Evolutionary conservation across 2,113 vertebrate species (phyloP).

Genomic region (Dascyllus trimaculatus): DNA sequence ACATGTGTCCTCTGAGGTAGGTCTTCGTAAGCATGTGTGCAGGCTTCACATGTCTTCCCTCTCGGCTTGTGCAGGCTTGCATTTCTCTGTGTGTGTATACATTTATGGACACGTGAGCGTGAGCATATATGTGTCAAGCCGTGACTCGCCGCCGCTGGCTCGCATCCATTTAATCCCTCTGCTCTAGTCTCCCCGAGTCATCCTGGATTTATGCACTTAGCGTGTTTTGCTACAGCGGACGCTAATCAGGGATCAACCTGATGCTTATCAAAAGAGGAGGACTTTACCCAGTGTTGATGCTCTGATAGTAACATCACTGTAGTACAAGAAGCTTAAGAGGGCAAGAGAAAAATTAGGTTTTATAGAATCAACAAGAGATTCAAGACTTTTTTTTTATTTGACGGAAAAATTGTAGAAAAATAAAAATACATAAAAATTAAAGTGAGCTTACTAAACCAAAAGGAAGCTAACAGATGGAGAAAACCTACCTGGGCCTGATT

Average conservation of each 20-base stretch:
- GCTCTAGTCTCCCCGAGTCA: conserved; percentile 30
- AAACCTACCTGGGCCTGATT: too few relatives aligned
- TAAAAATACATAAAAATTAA: neutral
- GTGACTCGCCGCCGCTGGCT: conserved; percentile 32
- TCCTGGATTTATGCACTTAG: conserved; percentile 54
- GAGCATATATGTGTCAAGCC: conserved; percentile 12
- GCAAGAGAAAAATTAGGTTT: conserved; percentile 16
- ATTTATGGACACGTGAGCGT: neutral
- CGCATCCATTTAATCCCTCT: conserved; percentile 54
- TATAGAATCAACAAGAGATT: neutral
- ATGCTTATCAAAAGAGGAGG: conserved; percentile 37
- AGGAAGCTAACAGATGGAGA: too few relatives aligned
- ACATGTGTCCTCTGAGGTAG: neutral
- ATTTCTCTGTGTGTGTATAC: conserved; percentile 5
- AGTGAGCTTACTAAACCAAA: too few relatives aligned
- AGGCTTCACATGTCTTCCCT: conserved; percentile 28
- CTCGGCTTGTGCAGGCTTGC: neutral
- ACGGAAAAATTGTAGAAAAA: too few relatives aligned
- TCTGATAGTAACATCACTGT: neutral
- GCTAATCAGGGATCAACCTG: conserved; percentile 57
- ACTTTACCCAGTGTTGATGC: conserved; percentile 22
- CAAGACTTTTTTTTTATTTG: too few relatives aligned
- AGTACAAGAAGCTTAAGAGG: neutral
- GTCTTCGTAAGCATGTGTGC: conserved; percentile 24
- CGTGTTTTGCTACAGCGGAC: conserved; percentile 32